Percentiles rank a stretch among this genome's conserved stretches.
Evolutionary conservation across 1,140 invertebrate species (phyloP).

Genomic region (Zaprionus lachaisei): DNA sequence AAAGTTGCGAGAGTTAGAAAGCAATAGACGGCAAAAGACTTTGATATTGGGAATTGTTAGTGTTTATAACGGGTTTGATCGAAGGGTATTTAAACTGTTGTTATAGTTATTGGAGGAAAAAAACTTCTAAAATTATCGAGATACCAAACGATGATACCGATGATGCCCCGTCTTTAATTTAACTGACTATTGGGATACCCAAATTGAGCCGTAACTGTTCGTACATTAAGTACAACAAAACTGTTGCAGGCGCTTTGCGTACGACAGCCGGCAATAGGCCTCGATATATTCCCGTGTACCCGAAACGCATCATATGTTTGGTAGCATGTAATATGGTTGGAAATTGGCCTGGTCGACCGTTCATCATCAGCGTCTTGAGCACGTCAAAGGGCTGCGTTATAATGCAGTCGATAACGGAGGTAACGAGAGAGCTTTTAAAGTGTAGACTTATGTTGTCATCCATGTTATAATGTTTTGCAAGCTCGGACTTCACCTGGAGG

Average conservation of each 20-base stretch:
- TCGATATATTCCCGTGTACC: conserved; percentile 29
- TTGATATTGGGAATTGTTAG: too few relatives aligned
- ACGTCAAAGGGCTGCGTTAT: conserved; percentile 56
- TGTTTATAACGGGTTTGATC: too few relatives aligned
- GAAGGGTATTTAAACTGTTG: too few relatives aligned
- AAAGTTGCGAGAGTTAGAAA: too few relatives aligned
- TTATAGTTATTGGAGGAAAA: too few relatives aligned
- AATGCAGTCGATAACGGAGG: conserved; percentile 25
- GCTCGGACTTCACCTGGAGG: conserved; percentile 25
- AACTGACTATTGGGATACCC: conserved; percentile 12
- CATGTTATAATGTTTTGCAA: conserved; percentile 13
- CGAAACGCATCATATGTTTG: conserved; percentile 49
- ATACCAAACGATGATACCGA: neutral
- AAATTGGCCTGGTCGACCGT: conserved; percentile 32
- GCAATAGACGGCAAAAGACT: too few relatives aligned
- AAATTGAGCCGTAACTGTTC: conserved; percentile 52
- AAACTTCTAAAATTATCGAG: neutral
- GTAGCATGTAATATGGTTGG: neutral
- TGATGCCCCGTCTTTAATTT: neutral
- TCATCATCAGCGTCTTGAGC: conserved; percentile 57
- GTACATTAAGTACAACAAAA: conserved; percentile 51
- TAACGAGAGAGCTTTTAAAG: conserved; percentile 39
- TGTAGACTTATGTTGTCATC: conserved; percentile 32
- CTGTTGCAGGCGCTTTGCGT: conserved; percentile 46
- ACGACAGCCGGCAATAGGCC: conserved; percentile 40